Conservation (phyloP, 2,888 invertebrate species). For the Altica lythri region DNA sequence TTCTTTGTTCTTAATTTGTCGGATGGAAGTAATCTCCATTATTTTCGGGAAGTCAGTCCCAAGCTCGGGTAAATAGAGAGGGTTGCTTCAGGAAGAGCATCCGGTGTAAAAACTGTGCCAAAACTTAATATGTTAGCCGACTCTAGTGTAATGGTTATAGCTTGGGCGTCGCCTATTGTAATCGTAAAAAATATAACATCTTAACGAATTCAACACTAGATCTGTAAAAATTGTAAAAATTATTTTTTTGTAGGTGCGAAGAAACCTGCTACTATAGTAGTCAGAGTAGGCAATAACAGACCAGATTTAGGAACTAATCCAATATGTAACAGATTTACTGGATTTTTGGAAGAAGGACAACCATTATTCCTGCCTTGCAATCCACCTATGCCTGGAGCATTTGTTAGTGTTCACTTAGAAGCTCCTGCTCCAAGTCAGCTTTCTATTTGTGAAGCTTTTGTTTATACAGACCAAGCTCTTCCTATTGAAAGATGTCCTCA, state of each 20-base stretch:
- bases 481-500: conserved; percentile 92
- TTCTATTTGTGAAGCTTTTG: conserved; percentile 91
- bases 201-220: too few species aligned
- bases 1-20: too few species aligned
- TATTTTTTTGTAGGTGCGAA: conserved; percentile 69
- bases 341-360: conserved; percentile 84
- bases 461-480: conserved; percentile 89
- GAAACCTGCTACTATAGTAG: conserved; percentile 83
- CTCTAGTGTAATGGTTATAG: too few species aligned
- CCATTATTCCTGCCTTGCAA: conserved; percentile 91
- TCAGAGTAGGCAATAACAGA: conserved; percentile 89
- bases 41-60: too few species aligned
- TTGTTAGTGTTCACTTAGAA: conserved; percentile 90
- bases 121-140: too few species aligned
- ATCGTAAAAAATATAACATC: too few species aligned
- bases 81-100: too few species aligned
- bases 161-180: too few species aligned
- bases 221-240: too few species aligned
- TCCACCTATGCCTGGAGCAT: conserved; percentile 94
- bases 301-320: conserved; percentile 92
- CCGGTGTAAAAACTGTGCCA: too few species aligned
- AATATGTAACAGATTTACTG: conserved; percentile 88
- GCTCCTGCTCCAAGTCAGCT: conserved; percentile 74
- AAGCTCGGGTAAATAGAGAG: too few species aligned
- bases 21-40: too few species aligned